Base-by-base conservation (phyloP, 2,888 invertebrate genomes). In the Tubulanus polymorphus region DNA sequence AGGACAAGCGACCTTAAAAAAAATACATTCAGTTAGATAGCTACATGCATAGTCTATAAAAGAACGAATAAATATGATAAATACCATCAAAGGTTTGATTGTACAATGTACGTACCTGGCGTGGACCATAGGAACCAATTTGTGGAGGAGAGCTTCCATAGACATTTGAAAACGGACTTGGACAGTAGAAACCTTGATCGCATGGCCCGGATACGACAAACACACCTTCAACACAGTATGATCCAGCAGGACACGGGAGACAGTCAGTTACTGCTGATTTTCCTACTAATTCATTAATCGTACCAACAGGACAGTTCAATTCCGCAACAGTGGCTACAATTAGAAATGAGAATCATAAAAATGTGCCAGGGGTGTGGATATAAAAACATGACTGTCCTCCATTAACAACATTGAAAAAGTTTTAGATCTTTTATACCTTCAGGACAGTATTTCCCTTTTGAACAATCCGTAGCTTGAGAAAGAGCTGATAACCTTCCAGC, bases 261-360 rank as follows among this genome's bases (percentile, higher is more conserved):
- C 76, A 76, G 59, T 73, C 71, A 1, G 64, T 63, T 15, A 58
- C 63, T n/a, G 57, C 64, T 2, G 56, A 64, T 1, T 64, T 72
- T 3, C 67, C 67, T 1, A 62, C 65, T 10, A 66, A 69, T 23
- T 66, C 65, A 18, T 69, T 63, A 23, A 72, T 67, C 0, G 76
- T 75, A 25, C 76, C 76, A 10, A 73, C 72, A 0, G 75, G 75
- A 57, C 76, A 76, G 35, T 68, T 66, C 8, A 73, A 51, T 64
- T 72, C 69, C 53, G 73, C 75, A n/a, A 69, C 65, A 37, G 73
- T 72, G 5, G 68, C 76, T 76, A 68, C 5, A 60, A 59, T 49
- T 10, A 52, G 37, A 18, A n/a, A 48, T 49, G 46, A 35, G 15
- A 1, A 47, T 12, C 30, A 20, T 51, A 51, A 15, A 10, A 20